Evolutionary conservation across 2,888 invertebrate genomes (phyloP).

Genomic region (Drosophila nigricruria): DNA sequence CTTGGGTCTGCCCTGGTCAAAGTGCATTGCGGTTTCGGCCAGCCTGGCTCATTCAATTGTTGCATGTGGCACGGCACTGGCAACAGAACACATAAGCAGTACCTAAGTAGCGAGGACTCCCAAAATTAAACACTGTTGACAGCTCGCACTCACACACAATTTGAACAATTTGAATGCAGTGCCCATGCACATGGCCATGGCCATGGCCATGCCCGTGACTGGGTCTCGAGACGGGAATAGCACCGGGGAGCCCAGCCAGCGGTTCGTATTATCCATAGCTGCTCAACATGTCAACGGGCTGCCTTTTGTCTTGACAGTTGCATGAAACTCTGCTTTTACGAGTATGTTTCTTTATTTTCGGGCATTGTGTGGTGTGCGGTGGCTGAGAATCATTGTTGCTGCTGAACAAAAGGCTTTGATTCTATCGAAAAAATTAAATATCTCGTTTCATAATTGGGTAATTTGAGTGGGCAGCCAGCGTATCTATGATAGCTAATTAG

Average conservation of each 20-base stretch:
- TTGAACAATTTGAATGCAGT: slow-evolving; percentile 61
- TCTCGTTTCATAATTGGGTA: slow-evolving; percentile 68
- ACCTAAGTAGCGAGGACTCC: slow-evolving; percentile 51
- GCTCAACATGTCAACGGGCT: slow-evolving; percentile 61
- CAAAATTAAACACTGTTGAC: slow-evolving; percentile 81
- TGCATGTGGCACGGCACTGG: slow-evolving; percentile 71
- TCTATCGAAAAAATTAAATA: slow-evolving; percentile 47
- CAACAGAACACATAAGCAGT: slow-evolving; percentile 23
- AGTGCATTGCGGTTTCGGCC: slow-evolving; percentile 76
- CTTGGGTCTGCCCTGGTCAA: slow-evolving; percentile 56
- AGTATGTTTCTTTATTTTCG: slow-evolving; percentile 26
- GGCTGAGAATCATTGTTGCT: slow-evolving; percentile 51
- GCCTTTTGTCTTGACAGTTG: slow-evolving; percentile 77
- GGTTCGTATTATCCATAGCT: slow-evolving; percentile 50
- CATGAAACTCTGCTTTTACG: slow-evolving; percentile 49
- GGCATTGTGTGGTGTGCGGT: slow-evolving; percentile 55
- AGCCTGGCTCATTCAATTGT: slow-evolving; percentile 44
- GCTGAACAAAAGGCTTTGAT: slow-evolving; percentile 56
- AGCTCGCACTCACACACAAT: slow-evolving; percentile 77
- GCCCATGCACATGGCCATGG: slow-evolving; percentile 28
- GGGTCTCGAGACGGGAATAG: neutral
- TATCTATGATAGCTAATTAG: slow-evolving; percentile 63
- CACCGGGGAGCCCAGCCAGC: neutral
- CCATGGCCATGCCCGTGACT: neutral
- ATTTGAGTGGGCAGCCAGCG: slow-evolving; percentile 70